Conservation (phyloP, 2,797 vertebrate genomes). For the Leptodactylus fallax region DNA sequence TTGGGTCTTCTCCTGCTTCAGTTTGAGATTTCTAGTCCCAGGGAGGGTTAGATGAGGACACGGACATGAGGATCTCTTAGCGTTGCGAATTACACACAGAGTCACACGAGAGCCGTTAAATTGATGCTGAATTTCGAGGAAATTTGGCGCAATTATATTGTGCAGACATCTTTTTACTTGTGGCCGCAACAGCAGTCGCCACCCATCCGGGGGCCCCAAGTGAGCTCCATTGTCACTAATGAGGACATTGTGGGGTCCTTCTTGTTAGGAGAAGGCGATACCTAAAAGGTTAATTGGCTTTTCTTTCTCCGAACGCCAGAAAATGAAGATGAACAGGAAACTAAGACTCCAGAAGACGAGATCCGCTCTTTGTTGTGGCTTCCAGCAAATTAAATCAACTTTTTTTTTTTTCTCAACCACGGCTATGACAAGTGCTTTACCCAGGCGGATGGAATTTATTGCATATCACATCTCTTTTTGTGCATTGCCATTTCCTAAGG, state of each 20-base stretch:
- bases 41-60: conserved; percentile 19
- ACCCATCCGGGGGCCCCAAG: background rate
- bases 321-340: background rate
- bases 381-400: background rate
- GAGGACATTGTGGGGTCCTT: conserved; percentile 58
- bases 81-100: background rate
- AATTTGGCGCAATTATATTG: conserved; percentile 11
- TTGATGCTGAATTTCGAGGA: conserved; percentile 20
- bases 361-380: background rate
- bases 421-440: background rate
- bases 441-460: background rate
- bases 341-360: background rate
- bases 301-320: conserved; percentile 30
- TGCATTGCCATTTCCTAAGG: background rate
- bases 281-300: conserved; percentile 68
- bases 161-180: background rate
- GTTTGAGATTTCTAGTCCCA: background rate
- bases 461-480: background rate
- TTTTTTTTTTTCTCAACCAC: background rate
- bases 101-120: conserved; percentile 37
- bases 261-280: conserved; percentile 53
- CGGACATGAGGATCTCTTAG: background rate
- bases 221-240: conserved; percentile 54
- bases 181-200: accelerated
- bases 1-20: background rate